Percentiles rank a stretch among this genome's conserved stretches.
Conservation (phyloP, 2,888 invertebrate genomes). For the Mallateleia sp. region DNA sequence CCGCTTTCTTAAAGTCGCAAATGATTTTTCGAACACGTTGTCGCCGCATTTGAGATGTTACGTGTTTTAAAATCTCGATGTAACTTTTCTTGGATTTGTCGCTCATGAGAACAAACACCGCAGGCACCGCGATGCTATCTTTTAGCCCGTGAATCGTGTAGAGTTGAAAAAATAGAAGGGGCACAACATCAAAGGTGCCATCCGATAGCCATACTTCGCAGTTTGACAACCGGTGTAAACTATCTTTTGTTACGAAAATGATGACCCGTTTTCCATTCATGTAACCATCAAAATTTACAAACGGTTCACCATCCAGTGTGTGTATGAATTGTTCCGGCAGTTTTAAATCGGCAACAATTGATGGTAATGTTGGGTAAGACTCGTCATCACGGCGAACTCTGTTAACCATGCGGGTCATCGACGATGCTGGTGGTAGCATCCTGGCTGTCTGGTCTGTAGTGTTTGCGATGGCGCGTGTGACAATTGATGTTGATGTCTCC, state of each 20-base stretch:
- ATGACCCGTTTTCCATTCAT: conserved; percentile 17
- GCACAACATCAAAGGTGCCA: conserved; percentile 15
- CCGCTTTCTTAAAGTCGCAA: conserved; percentile 25
- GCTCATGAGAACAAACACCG: conserved; percentile 5
- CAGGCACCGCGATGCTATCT: not conserved
- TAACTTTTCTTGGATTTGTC: conserved; percentile 17
- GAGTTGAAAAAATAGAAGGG: conserved; percentile 18
- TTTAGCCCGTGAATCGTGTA: conserved; percentile 10
- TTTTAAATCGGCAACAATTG: not conserved
- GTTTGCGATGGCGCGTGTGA: not conserved
- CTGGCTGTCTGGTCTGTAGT: too few species aligned
- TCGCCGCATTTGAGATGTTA: not conserved
- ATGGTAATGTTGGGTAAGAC: not conserved
- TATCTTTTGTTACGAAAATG: not conserved
- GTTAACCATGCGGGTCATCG: not conserved
- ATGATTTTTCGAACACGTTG: not conserved
- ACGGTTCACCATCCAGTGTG: not conserved
- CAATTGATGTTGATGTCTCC: not conserved
- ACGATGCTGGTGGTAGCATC: too few species aligned
- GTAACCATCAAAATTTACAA: conserved; percentile 12
- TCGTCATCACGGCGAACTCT: not conserved
- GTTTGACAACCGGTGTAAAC: not conserved
- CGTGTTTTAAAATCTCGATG: not conserved
- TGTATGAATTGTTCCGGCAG: not conserved
- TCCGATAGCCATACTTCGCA: conserved; percentile 18